Evolutionary conservation across 1,140 invertebrate genomes (phyloP), one percentile per base, ranked within the genome.

Genomic region (Bombus affinis): DNA sequence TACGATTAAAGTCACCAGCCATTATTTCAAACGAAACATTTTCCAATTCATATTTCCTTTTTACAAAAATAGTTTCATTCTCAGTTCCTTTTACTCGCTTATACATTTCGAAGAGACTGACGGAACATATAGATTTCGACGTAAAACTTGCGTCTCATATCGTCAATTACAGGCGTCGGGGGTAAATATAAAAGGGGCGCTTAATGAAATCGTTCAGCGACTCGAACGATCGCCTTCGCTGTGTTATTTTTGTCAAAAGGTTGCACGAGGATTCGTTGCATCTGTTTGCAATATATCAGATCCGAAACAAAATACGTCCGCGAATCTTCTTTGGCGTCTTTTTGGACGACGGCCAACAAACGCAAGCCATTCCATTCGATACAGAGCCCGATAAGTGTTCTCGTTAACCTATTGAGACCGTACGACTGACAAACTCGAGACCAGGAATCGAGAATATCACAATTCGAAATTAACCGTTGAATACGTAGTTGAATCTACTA

Each of bases 241-340:
- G 42, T 80, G 79, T 89, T 89, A 89, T 89, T 89, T 86, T 83
- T 73, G 83, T 88, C 86, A 88, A 88, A 70, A 76, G 74, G 37
- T 65, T 70, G 71, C 57, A 73, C 72, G 87, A 83, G 39, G 18
- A 53, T 65, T 0, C 28, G 37, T 22, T 88, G 89, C 86, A 85
- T 90, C 83, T 91, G 86, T 84, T 90, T 71, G 83, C 62, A 79
- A 90, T 91, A 90, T 92, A 81, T 92, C 84, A 91, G n/a, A 28
- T 37, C 39, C n/a, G 68, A 47, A 89, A 85, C 76, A 90, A 90
- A 92, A 92, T 88, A 80, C 87, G 65, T 68, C 35, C 28, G 76
- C 83, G 76, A 72, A 81, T 78, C 76, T 73, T 42, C 42, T 68
- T 25, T 28, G 76, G 18, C 57, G 32, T 73, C 76, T 81, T 83